Percentiles rank a stretch among this genome's conserved stretches.
Evolutionary conservation across 2,797 vertebrate species (phyloP).

Genomic region (Artibeus lituratus): DNA sequence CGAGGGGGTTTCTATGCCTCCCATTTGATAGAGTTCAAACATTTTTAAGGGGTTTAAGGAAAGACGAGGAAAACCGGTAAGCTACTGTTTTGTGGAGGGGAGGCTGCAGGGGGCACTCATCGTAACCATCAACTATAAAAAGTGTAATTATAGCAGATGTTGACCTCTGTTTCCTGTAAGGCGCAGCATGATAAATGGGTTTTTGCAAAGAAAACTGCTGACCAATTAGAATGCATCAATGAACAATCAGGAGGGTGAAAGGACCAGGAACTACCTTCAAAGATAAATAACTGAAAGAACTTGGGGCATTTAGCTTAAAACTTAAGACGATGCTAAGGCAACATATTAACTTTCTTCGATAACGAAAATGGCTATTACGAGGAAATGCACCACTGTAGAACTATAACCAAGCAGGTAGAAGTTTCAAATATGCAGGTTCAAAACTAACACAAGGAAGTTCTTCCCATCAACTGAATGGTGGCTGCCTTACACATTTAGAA

Average conservation of each 20-base stretch:
- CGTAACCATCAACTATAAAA: neutral
- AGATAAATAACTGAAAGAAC: neutral
- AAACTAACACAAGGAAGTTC: neutral
- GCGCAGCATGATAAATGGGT: neutral
- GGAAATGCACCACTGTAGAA: neutral
- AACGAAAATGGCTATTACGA: neutral
- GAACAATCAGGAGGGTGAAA: neutral
- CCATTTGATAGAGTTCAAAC: neutral
- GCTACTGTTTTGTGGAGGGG: neutral
- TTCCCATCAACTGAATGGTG: neutral
- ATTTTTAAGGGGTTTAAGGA: neutral
- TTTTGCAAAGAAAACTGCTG: slow-evolving; percentile 1
- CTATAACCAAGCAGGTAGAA: neutral
- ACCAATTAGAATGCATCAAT: neutral
- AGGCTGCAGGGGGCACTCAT: neutral
- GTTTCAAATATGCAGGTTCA: neutral
- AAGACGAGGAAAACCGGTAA: neutral
- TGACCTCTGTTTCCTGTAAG: slow-evolving; percentile 15
- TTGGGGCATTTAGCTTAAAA: neutral
- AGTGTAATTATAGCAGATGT: neutral
- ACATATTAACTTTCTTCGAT: neutral
- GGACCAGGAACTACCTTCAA: neutral
- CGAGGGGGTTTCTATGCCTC: neutral
- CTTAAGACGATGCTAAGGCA: neutral
- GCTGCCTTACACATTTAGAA: neutral